Evolutionary conservation across 2,888 invertebrate species (phyloP).

Genomic region (Hydraecia micacea): DNA sequence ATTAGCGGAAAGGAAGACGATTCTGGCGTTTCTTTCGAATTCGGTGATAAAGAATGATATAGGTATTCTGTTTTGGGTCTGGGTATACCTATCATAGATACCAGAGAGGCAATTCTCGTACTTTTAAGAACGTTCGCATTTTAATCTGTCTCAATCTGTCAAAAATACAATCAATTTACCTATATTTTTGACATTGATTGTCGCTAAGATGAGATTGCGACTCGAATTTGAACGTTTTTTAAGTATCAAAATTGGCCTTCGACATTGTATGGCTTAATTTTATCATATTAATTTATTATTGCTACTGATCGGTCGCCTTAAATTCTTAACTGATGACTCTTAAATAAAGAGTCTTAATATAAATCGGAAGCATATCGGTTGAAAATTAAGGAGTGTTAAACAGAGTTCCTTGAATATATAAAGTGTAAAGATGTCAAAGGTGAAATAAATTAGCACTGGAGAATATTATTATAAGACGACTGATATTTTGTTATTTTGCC

Average conservation of each 20-base stretch:
- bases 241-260: too few relatives aligned
- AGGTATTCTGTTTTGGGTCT: neutral
- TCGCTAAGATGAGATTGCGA: too few relatives aligned
- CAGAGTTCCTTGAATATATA: constrained; percentile 51
- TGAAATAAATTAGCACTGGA: constrained; percentile 58
- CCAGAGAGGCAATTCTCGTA: too few relatives aligned
- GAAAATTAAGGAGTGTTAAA: constrained; percentile 33
- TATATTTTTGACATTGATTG: too few relatives aligned
- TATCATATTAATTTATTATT: constrained; percentile 1
- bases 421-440: constrained; percentile 52
- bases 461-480: constrained; percentile 25
- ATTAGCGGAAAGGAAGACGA: neutral
- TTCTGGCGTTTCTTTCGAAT: neutral
- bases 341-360: neutral
- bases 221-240: too few relatives aligned
- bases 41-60: neutral
- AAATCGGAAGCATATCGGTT: constrained; percentile 12
- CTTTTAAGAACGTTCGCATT: too few relatives aligned
- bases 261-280: neutral
- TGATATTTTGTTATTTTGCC: constrained; percentile 26
- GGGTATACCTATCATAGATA: neutral
- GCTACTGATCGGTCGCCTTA: neutral
- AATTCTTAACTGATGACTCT: constrained; percentile 15
- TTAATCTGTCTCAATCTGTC: too few relatives aligned
- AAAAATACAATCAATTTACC: too few relatives aligned